Base-by-base conservation (phyloP, 2,888 invertebrate genomes). In the Dione vanillae region DNA sequence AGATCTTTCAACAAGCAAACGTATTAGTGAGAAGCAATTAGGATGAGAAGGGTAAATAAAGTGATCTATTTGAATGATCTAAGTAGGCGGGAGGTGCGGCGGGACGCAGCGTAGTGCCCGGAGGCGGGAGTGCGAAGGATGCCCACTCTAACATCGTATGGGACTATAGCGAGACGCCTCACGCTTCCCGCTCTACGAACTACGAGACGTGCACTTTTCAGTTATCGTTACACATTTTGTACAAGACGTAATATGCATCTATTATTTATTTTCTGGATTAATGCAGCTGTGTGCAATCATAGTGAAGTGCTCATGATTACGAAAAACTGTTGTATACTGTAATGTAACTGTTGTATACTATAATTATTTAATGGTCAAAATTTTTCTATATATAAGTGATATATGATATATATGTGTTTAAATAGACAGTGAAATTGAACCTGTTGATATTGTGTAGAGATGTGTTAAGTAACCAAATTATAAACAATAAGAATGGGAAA, bases 131-230 rank as follows among this genome's bases (percentile, higher is more conserved):
- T 78, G 56, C 82, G 82, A 80, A 85, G 82, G 84, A 84, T 83
- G 82, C 81, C 82, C 88, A 87, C 87, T 90, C 83, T 77, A 81
- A 85, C 80, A 79, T 81, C 82, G 82, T 84, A 83, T 82, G 82
- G 83, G 81, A 79, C 78, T 82, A 85, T 76, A 81, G 85, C 83
- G 86, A 83, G 89, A 87, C 91, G 91, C 89, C 81, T 86, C 83
- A 70, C 78, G 73, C 59, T 67, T 68, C 69, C 69, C 68, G 74
- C 72, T 71, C 72, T 69, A 72, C 75, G 68, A 41, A 67, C 68
- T 56, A 66, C 69, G 65, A 52, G 27, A 56, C 73, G 67, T 70
- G 74, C 45, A 67, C 71, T 71, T 69, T 74, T 77, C 74, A 75
- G 75, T 70, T 59, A 66, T 37, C 68, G 27, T 19, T 14, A 49